Conservation (phyloP, 2,113 vertebrate species). For the Forbesichthys papilliferus region DNA sequence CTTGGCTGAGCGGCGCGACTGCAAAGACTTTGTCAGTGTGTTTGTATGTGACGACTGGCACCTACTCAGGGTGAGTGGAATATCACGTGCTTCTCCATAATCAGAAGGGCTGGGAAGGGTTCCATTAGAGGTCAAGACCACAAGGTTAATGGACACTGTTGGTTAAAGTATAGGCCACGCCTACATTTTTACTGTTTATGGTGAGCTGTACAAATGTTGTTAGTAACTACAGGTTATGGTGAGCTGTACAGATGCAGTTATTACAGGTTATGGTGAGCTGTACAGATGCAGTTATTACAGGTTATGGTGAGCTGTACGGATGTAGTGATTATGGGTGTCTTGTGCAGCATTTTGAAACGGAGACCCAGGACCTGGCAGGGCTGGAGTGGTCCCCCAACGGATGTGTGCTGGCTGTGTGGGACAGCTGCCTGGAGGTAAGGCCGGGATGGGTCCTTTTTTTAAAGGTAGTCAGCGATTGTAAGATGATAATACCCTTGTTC, state of each 20-base stretch:
- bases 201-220: no score
- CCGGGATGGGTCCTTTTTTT: no score
- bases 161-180: no score
- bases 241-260: no score
- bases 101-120: neutral
- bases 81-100: neutral
- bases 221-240: no score
- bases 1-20: constrained; percentile 91
- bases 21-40: constrained; percentile 92
- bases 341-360: constrained; percentile 90
- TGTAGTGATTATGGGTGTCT: neutral
- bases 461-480: no score
- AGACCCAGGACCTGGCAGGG: constrained; percentile 91
- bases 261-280: no score
- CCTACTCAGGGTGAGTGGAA: constrained; percentile 86
- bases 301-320: neutral
- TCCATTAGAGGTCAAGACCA: neutral
- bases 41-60: constrained; percentile 97
- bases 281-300: no score
- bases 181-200: no score
- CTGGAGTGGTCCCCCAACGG: constrained; percentile 96
- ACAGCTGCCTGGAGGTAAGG: constrained; percentile 90
- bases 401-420: constrained; percentile 93
- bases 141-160: neutral
- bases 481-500: no score